Conservation (phyloP, 2,797 vertebrate species). For the Halcyon badia region DNA sequence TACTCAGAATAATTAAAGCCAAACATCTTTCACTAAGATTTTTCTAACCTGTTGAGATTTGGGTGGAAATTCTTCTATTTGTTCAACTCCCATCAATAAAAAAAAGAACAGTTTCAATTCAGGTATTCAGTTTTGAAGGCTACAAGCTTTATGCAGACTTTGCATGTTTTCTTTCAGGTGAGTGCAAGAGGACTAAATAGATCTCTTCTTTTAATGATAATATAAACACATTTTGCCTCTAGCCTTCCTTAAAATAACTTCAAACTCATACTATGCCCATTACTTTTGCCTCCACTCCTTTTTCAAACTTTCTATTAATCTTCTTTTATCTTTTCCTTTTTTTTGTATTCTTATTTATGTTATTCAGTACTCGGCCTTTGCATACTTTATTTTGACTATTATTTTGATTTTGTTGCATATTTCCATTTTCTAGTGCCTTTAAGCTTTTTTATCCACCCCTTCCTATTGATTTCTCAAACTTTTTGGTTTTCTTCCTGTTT, state of each 20-base stretch:
- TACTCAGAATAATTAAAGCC: not conserved
- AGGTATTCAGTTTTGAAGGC: not conserved
- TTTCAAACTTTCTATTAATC: not conserved
- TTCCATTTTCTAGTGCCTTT: not conserved
- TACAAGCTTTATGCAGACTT: not conserved
- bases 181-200: not conserved
- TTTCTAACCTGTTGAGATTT: not conserved
- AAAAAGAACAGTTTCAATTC: rapidly evolving
- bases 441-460: not conserved
- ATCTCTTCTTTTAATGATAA: not conserved
- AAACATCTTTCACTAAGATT: not conserved
- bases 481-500: not conserved
- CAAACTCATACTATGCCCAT: not conserved
- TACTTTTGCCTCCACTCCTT: not conserved
- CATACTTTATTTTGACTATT: not conserved
- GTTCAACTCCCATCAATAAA: not conserved
- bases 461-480: not conserved
- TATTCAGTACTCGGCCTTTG: not conserved
- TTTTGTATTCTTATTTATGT: not conserved
- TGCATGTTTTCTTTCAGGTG: not conserved
- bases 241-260: not conserved
- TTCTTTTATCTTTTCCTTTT: not conserved
- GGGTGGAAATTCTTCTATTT: not conserved
- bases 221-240: not conserved
- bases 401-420: not conserved